phyloP scores from a whole-genome alignment of 2,797 vertebrate species.

The Chromis chromis region DNA sequence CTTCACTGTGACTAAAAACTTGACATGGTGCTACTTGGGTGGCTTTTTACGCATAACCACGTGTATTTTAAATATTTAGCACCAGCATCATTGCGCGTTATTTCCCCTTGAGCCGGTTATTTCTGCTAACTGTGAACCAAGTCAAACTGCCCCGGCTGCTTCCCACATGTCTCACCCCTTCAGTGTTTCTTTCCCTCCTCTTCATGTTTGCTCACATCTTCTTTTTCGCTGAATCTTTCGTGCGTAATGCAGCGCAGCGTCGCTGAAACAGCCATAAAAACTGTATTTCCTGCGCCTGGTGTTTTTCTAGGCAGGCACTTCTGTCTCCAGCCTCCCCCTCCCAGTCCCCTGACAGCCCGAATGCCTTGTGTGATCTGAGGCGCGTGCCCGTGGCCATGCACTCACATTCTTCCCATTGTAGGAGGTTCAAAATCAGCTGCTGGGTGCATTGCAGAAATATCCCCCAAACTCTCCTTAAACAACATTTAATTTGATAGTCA shows the following conservation, averaged over 20 bases:
- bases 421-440: constrained; percentile 69
- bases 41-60: constrained; percentile 15
- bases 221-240: constrained; percentile 27
- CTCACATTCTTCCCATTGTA: constrained; percentile 63
- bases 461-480: constrained; percentile 47
- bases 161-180: neutral
- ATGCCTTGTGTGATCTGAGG: constrained; percentile 51
- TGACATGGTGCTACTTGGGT: neutral
- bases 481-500: constrained; percentile 44
- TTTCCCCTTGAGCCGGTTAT: neutral
- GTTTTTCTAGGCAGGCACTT: constrained; percentile 68
- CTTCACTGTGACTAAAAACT: neutral
- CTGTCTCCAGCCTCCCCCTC: constrained; percentile 62
- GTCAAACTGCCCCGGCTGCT: neutral
- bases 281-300: constrained; percentile 66
- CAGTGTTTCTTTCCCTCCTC: constrained; percentile 1
- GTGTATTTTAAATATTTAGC: too few species aligned
- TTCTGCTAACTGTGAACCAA: neutral
- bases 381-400: neutral
- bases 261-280: constrained; percentile 41
- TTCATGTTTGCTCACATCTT: constrained; percentile 10
- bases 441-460: constrained; percentile 64
- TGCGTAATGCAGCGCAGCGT: constrained; percentile 37
- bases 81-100: neutral
- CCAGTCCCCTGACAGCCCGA: constrained; percentile 64